Evolutionary conservation across 2,797 vertebrate genomes (phyloP), one percentile per base, ranked within the genome.

Genomic region (Coreius guichenoti): DNA sequence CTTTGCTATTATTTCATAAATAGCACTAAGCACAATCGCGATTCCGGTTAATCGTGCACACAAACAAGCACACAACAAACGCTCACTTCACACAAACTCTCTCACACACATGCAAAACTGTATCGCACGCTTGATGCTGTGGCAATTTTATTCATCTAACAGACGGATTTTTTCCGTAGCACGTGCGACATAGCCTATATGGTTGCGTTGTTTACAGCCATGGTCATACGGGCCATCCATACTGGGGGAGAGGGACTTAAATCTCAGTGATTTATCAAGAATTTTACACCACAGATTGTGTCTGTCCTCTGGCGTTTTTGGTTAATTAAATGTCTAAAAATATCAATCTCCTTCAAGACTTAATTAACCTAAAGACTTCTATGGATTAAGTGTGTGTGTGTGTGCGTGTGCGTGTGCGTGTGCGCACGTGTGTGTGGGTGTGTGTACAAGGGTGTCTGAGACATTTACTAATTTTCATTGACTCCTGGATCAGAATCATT

Each of bases 271-370:
- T 94, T 92, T 90, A 93, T 80, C 54, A 85, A 19, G 26, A 80
- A 29, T 85, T 80, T 63, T 72, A 47, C 90, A 84, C 90, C 92
- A 91, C 93, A 94, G 93, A 93, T 93, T 94, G 92, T 14, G 85
- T 88, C 92, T 88, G 87, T 94, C 94, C 92, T 93, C 92, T 82
- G 87, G 93, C 90, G 70, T 91, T 93, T 89, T 93, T 92, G 91
- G 92, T 94, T 95, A 96, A 95, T 95, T 95, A 95, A 93, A 94
- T 80, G 88, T 93, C 94, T 94, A 95, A 95, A 96, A 95, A 96
- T 95, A 95, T 92, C 94, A 93, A 94, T 94, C 89, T 93, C 94
- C 95, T 95, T 90, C 92, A 94, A 96, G 93, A 95, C 93, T 94
- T 94, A 95, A 96, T 96, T 95, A 96, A 95, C 94, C 94, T 93